Conservation (phyloP, 1,140 invertebrate species). For the Neodiprion lecontei region DNA sequence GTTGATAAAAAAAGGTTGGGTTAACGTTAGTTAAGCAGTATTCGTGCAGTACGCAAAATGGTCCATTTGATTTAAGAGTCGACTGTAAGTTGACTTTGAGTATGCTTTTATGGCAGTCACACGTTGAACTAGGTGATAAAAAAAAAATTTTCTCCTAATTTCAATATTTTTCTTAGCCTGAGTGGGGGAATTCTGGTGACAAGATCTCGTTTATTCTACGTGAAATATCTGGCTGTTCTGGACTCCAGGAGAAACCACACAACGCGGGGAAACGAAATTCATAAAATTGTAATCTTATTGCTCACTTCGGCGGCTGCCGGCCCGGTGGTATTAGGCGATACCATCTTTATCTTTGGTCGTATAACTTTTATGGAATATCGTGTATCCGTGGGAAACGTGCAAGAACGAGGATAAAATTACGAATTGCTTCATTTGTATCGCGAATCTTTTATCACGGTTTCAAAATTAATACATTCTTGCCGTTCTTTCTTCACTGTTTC, state of each 20-base stretch:
- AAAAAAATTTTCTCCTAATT: too few relatives aligned
- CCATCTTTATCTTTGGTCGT: slow-evolving; percentile 54
- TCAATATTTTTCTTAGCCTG: too few relatives aligned
- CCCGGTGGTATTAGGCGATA: slow-evolving; percentile 43
- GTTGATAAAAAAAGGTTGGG: too few relatives aligned
- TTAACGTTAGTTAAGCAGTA: too few relatives aligned
- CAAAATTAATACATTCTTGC: background rate
- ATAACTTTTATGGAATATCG: slow-evolving; percentile 52
- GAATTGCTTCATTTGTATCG: background rate
- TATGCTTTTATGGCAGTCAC: too few relatives aligned
- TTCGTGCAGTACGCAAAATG: too few relatives aligned
- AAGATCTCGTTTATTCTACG: background rate
- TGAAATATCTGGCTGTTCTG: background rate
- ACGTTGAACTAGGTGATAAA: too few relatives aligned
- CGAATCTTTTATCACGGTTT: background rate
- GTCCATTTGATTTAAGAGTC: too few relatives aligned
- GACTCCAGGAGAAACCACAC: background rate
- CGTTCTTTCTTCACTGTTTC: background rate
- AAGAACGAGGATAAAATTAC: slow-evolving; percentile 12
- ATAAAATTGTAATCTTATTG: slow-evolving; percentile 53
- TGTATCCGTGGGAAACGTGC: slow-evolving; percentile 25
- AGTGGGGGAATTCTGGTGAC: too few relatives aligned
- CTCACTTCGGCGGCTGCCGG: slow-evolving; percentile 34
- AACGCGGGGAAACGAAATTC: slow-evolving; percentile 36
- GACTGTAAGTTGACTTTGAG: too few relatives aligned